A percentile compares a stretch with the other conserved stretches of the same genome.
phyloP scores from a whole-genome alignment of 1,140 invertebrate genomes.

The Lordiphosa mommai region DNA sequence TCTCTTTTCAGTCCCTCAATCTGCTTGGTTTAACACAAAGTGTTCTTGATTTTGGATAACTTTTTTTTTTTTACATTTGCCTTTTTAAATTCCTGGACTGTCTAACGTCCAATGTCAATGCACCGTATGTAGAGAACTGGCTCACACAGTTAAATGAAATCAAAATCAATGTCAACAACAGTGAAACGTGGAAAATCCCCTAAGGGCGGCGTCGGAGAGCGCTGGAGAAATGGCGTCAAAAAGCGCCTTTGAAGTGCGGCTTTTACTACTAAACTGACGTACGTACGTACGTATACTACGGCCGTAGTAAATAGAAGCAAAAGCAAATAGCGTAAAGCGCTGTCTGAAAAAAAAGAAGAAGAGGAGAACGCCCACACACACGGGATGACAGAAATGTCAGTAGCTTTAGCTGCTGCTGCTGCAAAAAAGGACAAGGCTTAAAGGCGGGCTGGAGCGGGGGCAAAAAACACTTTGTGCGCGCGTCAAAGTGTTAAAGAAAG shows the following conservation, averaged over 20 bases:
- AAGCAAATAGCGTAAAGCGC: constrained; percentile 40
- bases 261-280: constrained; percentile 50
- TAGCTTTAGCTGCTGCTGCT: constrained; percentile 16
- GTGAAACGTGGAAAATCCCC: constrained; percentile 39
- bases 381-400: constrained; percentile 39
- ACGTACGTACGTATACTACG: constrained; percentile 24
- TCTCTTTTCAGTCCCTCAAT: too few species aligned
- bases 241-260: constrained; percentile 46
- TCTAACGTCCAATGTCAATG: constrained; percentile 20
- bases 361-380: constrained; percentile 11
- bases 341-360: constrained; percentile 8
- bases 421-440: constrained; percentile 44
- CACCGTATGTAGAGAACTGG: constrained; percentile 6
- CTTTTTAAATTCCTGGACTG: neutral
- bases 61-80: too few species aligned
- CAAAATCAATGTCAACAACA: constrained; percentile 58
- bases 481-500: constrained; percentile 57
- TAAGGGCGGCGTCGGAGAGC: constrained; percentile 5
- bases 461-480: constrained; percentile 51
- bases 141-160: constrained; percentile 42
- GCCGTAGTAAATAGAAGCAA: constrained; percentile 50
- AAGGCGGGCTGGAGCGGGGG: neutral
- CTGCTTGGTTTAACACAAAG: too few species aligned
- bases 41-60: too few species aligned
- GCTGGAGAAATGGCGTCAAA: constrained; percentile 31